Evolutionary conservation across 2,888 invertebrate species (phyloP).

Genomic region (Acholoe squamosa): DNA sequence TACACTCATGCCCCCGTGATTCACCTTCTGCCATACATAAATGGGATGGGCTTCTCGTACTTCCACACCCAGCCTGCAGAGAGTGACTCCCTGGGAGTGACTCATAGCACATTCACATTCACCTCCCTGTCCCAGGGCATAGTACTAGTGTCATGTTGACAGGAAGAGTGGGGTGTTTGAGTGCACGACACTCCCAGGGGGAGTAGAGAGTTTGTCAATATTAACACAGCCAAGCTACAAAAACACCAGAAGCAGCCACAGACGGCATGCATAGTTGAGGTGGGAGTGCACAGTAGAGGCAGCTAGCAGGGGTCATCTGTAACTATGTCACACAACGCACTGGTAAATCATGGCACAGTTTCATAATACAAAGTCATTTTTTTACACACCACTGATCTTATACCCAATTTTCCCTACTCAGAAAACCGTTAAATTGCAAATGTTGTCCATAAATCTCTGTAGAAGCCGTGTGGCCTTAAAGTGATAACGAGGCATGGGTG

Average conservation of each 20-base stretch:
- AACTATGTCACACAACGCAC: no score
- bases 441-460: no score
- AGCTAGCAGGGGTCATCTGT: no score
- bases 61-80: no score
- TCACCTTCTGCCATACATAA: neutral
- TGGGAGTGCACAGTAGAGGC: neutral
- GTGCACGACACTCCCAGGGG: neutral
- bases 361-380: no score
- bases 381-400: no score
- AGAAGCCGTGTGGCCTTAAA: no score
- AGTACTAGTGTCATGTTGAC: constrained; percentile 1
- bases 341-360: no score
- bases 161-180: neutral
- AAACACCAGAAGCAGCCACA: neutral
- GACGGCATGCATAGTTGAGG: neutral
- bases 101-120: neutral
- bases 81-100: neutral
- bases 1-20: neutral
- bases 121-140: neutral
- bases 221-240: neutral
- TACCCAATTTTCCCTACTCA: no score
- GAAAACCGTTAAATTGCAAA: no score
- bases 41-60: neutral
- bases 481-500: no score
- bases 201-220: neutral